phyloP scores from a whole-genome alignment of 2,888 invertebrate genomes.

The Microctonus brassicae region DNA sequence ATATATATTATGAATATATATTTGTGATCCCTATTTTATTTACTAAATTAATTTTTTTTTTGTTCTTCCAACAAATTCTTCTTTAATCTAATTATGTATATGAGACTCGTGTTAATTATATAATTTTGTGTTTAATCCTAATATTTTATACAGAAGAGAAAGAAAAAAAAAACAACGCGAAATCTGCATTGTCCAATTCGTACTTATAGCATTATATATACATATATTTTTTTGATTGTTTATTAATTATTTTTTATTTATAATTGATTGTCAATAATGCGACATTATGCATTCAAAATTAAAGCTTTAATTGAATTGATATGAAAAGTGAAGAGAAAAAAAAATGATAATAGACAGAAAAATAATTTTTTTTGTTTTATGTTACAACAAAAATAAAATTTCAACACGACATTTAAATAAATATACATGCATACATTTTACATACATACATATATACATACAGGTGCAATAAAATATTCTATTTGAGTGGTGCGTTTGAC shows the following conservation, averaged over 20 bases:
- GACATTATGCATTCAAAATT: conserved; percentile 47
- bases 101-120: conserved; percentile 2
- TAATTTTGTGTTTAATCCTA: background rate
- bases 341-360: background rate
- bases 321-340: background rate
- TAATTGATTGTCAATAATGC: background rate
- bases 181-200: background rate
- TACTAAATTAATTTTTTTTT: background rate
- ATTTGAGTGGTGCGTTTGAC: conserved; percentile 14
- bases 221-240: background rate
- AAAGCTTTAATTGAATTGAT: conserved; percentile 49
- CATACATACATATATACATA: conserved; percentile 33
- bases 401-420: background rate
- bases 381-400: too few species aligned
- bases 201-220: conserved; percentile 10
- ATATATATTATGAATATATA: background rate
- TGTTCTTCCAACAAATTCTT: background rate
- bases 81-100: background rate
- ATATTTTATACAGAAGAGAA: conserved; percentile 21
- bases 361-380: too few species aligned
- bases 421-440: background rate
- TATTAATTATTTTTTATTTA: background rate
- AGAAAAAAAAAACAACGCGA: background rate
- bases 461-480: conserved; percentile 54
- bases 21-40: background rate